phyloP scores from a whole-genome alignment of 2,113 vertebrate species.

The Pituophis catenifer region DNA sequence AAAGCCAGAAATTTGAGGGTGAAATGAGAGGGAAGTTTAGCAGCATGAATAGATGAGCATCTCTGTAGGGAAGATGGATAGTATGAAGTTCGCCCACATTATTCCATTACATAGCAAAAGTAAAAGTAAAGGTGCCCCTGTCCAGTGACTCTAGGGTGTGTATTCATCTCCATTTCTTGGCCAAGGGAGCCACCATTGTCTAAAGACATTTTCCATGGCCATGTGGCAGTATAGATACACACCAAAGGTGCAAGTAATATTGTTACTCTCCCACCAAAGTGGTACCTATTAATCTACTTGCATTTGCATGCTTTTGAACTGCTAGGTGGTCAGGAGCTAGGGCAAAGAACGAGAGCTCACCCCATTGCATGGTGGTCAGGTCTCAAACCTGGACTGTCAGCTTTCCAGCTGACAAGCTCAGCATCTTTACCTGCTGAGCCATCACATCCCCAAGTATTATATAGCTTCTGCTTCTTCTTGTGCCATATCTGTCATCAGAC shows the following conservation, averaged over 20 bases:
- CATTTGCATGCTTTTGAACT: not conserved
- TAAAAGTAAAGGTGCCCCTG: too few species aligned
- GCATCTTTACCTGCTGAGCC: not conserved
- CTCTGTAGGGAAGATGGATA: not conserved
- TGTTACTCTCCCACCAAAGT: not conserved
- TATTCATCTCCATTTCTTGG: too few species aligned
- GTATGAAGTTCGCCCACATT: not conserved
- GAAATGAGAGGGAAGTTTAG: not conserved
- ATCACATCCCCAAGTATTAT: not conserved
- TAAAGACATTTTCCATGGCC: not conserved
- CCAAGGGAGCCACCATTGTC: not conserved
- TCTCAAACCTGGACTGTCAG: not conserved
- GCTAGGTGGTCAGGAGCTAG: not conserved
- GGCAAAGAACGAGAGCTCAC: not conserved
- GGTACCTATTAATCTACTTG: not conserved
- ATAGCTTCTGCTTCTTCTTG: not conserved
- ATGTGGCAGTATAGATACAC: not conserved
- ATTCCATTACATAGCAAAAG: not conserved
- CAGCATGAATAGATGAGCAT: not conserved
- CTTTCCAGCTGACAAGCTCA: not conserved
- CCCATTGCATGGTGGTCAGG: not conserved
- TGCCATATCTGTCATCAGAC: too few species aligned
- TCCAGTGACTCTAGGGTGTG: too few species aligned
- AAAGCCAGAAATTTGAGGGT: not conserved
- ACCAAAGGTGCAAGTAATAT: not conserved